These are phyloP conservation scores for Alosa sapidissima DNA, from an alignment of 2,797 vertebrate species.

Conservation along the genomic window DNA sequence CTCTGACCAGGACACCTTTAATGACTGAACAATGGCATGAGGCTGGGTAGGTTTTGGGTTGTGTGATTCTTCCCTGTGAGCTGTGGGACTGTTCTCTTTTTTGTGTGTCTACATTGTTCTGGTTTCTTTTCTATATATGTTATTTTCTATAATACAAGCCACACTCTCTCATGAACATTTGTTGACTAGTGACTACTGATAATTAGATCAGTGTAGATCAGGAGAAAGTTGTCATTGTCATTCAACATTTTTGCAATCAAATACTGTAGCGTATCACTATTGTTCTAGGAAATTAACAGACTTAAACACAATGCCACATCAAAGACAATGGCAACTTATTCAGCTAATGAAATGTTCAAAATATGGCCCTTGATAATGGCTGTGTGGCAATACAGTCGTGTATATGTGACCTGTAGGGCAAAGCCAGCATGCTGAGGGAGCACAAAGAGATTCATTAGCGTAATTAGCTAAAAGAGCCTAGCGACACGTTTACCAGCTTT, in stretches of 20 bases:
- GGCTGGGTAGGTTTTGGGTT: background rate
- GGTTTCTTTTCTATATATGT: background rate
- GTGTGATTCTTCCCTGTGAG: background rate
- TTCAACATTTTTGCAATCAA: too few relatives aligned
- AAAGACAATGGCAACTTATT: background rate
- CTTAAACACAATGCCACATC: background rate
- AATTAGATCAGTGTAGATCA: too few relatives aligned
- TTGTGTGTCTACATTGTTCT: background rate
- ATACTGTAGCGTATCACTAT: background rate
- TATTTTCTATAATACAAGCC: background rate
- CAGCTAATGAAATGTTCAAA: background rate
- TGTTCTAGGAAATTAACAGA: background rate
- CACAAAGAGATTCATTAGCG: background rate
- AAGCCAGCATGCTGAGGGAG: background rate
- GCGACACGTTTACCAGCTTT: background rate
- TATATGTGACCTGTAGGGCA: background rate
- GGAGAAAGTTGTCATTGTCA: too few relatives aligned
- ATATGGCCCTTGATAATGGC: background rate
- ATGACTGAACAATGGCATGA: background rate
- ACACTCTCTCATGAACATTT: too few relatives aligned
- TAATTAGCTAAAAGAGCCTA: conserved; percentile 1
- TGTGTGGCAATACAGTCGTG: background rate
- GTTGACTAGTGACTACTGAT: too few relatives aligned
- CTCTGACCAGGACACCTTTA: background rate
- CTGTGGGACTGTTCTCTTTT: background rate